phyloP scores from a whole-genome alignment of 2,113 vertebrate genomes.

The Bujurquina vittata region DNA sequence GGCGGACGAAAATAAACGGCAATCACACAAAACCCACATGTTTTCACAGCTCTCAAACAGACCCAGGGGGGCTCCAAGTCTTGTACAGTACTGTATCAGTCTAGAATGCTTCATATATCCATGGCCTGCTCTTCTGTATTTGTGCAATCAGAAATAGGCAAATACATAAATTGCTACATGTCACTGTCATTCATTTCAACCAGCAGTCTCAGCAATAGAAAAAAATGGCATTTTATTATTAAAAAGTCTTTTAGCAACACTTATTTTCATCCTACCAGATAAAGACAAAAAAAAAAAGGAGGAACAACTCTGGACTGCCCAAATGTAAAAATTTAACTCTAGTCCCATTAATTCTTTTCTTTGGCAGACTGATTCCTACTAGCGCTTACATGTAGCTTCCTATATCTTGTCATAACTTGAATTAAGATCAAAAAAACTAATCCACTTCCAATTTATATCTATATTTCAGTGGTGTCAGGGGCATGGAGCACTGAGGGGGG shows the following conservation, averaged over 20 bases:
- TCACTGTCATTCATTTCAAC: background rate
- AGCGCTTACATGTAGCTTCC: conserved; percentile 70
- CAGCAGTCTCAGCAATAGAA: background rate
- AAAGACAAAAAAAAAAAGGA: background rate
- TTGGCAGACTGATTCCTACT: conserved; percentile 54
- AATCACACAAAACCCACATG: conserved; percentile 46
- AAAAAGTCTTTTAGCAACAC: background rate
- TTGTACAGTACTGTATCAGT: conserved; percentile 16
- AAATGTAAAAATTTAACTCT: background rate
- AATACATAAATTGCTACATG: background rate
- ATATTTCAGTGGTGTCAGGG: conserved; percentile 97
- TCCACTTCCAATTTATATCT: conserved; percentile 96
- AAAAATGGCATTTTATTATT: background rate
- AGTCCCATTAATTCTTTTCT: background rate
- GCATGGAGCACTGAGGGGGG: conserved; percentile 85
- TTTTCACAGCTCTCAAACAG: conserved; percentile 37
- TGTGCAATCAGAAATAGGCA: background rate
- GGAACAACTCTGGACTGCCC: background rate
- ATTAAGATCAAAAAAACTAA: conserved; percentile 95
- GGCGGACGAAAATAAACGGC: conserved; percentile 45
- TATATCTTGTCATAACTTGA: conserved; percentile 94
- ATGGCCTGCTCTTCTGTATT: background rate
- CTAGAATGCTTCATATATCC: background rate
- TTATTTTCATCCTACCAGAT: background rate
- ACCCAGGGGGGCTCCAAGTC: background rate